phyloP scores from a whole-genome alignment of 2,113 vertebrate genomes.

The Octodon degus region DNA sequence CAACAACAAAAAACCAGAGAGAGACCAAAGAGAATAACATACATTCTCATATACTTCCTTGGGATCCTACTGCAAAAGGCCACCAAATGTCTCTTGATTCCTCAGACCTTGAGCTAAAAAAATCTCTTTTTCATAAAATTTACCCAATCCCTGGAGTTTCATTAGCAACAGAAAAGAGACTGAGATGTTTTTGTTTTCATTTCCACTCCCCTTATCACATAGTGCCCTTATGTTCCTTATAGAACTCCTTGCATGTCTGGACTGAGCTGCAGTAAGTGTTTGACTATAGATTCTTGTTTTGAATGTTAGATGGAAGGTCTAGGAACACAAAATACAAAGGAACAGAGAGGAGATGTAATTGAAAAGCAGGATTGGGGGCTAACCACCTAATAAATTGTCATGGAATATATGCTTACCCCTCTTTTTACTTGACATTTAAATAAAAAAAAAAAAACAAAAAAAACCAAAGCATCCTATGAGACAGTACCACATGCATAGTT shows the following conservation, averaged over 20 bases:
- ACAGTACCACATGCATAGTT: background rate
- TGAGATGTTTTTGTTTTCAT: background rate
- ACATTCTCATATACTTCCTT: background rate
- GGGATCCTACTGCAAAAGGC: background rate
- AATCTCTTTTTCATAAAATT: background rate
- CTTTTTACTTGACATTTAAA: background rate
- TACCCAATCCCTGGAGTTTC: background rate
- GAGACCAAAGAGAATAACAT: background rate
- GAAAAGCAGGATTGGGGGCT: background rate
- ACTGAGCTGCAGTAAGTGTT: background rate
- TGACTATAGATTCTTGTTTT: background rate
- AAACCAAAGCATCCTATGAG: background rate
- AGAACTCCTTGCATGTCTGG: background rate
- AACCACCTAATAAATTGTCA: background rate
- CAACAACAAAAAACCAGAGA: no score
- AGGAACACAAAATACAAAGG: background rate
- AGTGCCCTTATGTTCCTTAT: background rate
- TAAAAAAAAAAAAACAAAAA: background rate
- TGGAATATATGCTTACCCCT: background rate
- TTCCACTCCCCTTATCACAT: background rate
- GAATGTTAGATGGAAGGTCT: background rate
- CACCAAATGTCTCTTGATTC: background rate
- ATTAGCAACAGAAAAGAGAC: background rate
- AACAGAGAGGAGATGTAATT: background rate
- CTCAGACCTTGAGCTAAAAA: background rate